Evolutionary conservation across 1,140 invertebrate genomes (phyloP).

Genomic region (Euwallacea fornicatus): DNA sequence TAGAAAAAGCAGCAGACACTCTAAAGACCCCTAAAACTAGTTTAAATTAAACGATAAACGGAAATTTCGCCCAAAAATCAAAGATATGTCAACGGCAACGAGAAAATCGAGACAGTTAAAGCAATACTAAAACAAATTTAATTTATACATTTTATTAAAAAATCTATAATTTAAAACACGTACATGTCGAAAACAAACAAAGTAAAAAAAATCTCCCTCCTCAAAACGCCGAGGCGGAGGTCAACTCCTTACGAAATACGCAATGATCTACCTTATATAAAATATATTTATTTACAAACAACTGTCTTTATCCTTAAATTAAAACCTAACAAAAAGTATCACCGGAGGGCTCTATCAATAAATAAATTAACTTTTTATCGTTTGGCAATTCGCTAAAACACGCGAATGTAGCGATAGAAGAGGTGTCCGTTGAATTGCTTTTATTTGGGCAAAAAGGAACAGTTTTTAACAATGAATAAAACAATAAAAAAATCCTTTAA

Average conservation of each 20-base stretch:
- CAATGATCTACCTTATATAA: slow-evolving; percentile 31
- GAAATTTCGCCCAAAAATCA: neutral
- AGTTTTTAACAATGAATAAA: neutral
- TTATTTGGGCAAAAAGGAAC: neutral
- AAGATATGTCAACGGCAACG: slow-evolving; percentile 12
- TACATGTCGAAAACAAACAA: slow-evolving; percentile 20
- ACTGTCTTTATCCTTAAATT: slow-evolving; percentile 45
- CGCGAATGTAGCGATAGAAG: neutral
- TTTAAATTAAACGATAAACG: neutral
- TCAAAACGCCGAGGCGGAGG: neutral
- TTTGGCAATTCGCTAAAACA: neutral
- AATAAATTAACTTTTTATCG: slow-evolving; percentile 31
- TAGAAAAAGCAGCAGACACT: neutral
- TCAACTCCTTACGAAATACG: slow-evolving; percentile 16
- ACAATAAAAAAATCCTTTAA: neutral
- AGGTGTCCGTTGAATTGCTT: neutral
- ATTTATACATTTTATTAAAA: neutral
- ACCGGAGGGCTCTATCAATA: slow-evolving; percentile 40
- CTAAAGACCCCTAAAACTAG: slow-evolving; percentile 12
- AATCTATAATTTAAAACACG: slow-evolving; percentile 17
- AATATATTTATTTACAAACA: slow-evolving; percentile 46
- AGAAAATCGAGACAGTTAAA: neutral
- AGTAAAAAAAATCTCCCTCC: slow-evolving; percentile 27
- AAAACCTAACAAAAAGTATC: slow-evolving; percentile 44
- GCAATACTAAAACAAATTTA: slow-evolving; percentile 1